A percentile compares a stretch with the other conserved stretches of the same genome.
phyloP scores from a whole-genome alignment of 2,888 invertebrate genomes.

The Vesta saturnalis region DNA sequence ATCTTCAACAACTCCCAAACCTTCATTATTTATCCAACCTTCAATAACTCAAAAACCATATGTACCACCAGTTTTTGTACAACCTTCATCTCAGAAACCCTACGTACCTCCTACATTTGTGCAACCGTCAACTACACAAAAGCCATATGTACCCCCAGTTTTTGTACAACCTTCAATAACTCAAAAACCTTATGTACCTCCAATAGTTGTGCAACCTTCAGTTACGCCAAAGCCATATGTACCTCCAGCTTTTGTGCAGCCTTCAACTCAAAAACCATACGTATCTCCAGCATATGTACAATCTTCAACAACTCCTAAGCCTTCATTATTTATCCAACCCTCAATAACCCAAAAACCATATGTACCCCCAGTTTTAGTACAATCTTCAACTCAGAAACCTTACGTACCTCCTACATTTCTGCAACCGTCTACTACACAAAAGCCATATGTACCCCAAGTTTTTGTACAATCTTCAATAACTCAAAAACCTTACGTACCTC shows the following conservation, averaged over 20 bases:
- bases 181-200: background rate
- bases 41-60: background rate
- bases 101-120: background rate
- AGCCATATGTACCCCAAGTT: background rate
- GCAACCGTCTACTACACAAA: background rate
- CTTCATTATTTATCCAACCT: background rate
- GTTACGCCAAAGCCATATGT: background rate
- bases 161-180: background rate
- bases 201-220: background rate
- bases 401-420: background rate
- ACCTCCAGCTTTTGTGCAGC: background rate
- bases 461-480: background rate
- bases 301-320: background rate
- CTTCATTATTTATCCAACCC: background rate
- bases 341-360: background rate
- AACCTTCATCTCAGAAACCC: background rate
- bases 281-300: background rate
- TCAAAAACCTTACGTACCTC: background rate
- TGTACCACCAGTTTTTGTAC: background rate
- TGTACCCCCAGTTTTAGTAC: background rate
- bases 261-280: background rate
- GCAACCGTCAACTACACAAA: slow-evolving; percentile 1
- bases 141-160: background rate
- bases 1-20: background rate
- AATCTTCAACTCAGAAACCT: background rate